phyloP scores from a whole-genome alignment of 2,113 vertebrate species.

The Nymphicus hollandicus region DNA sequence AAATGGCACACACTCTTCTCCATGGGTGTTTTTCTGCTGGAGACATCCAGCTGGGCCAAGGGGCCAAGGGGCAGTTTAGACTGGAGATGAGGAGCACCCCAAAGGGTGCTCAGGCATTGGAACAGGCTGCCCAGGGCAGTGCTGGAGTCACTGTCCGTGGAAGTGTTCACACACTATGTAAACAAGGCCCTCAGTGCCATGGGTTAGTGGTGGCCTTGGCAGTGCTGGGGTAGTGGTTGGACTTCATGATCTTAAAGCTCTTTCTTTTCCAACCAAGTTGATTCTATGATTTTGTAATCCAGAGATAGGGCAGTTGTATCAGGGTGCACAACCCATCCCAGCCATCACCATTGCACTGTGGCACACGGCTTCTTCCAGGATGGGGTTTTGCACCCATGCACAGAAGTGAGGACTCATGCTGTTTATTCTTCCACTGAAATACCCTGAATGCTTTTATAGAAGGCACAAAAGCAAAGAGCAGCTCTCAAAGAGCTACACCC shows the following conservation, averaged over 20 bases:
- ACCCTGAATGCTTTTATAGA: background rate
- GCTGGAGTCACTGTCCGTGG: background rate
- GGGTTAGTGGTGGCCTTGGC: background rate
- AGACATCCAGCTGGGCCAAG: background rate
- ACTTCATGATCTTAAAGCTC: background rate
- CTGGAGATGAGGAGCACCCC: background rate
- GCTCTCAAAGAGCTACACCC: background rate
- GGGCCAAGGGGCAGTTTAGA: too few species aligned
- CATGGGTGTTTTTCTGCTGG: background rate
- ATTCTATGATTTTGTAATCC: background rate
- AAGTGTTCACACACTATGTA: background rate
- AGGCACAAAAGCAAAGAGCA: background rate
- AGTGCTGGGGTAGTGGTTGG: background rate
- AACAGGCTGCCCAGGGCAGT: background rate
- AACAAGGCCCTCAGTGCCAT: background rate
- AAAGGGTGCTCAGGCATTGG: background rate
- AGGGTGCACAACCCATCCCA: accelerated
- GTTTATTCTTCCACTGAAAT: background rate
- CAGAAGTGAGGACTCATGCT: background rate
- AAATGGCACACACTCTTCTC: background rate
- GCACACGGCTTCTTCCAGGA: background rate
- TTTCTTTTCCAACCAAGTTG: background rate
- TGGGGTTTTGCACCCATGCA: accelerated
- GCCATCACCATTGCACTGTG: accelerated
- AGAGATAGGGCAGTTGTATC: accelerated